phyloP scores from a whole-genome alignment of 2,113 vertebrate species.

The Apaloderma vittatum region DNA sequence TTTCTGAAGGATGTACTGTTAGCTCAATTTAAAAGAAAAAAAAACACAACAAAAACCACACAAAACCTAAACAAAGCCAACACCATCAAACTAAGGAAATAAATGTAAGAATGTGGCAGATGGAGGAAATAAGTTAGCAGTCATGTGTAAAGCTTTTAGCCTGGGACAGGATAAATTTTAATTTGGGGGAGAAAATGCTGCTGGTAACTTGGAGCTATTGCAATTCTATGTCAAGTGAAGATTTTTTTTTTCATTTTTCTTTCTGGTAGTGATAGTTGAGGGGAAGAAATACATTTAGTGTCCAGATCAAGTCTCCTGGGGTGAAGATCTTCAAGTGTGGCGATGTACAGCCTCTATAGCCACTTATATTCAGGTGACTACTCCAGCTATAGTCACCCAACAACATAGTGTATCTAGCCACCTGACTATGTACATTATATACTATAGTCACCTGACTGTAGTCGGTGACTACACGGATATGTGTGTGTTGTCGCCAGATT shows the following conservation, averaged over 20 bases:
- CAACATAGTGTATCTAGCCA: accelerated
- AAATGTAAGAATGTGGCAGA: neutral
- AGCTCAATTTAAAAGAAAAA: neutral
- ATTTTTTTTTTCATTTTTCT: too few relatives aligned
- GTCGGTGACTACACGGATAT: neutral
- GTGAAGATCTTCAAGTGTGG: neutral
- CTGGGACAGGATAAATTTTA: neutral
- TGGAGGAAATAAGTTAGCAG: neutral
- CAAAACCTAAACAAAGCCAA: neutral
- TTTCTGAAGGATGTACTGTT: neutral
- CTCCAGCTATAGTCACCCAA: accelerated
- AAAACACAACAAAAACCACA: neutral
- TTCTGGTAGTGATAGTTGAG: neutral
- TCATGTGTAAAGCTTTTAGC: neutral
- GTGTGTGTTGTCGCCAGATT: neutral
- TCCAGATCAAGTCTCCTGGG: neutral
- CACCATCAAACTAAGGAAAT: neutral
- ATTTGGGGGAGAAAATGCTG: neutral
- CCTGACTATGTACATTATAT: neutral
- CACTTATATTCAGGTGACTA: neutral
- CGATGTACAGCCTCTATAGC: neutral
- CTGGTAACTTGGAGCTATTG: neutral
- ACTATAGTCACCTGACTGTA: neutral
- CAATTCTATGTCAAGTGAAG: neutral
- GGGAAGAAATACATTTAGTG: neutral